Evolutionary conservation across 2,113 vertebrate species (phyloP), one percentile per base, ranked within the genome.

Genomic region (Chloebia gouldiae): DNA sequence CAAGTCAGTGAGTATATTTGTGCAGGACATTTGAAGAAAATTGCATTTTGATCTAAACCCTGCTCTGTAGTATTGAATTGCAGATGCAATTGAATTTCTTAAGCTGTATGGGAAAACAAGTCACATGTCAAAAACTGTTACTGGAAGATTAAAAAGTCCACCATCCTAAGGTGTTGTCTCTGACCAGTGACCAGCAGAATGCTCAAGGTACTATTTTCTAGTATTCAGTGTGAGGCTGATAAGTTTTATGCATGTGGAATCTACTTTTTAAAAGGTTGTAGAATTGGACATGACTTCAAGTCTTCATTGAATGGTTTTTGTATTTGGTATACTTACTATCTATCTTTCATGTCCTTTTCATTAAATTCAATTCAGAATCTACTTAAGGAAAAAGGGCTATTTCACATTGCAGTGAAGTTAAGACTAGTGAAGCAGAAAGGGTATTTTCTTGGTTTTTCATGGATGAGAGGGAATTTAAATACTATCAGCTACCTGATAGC

Each of bases 1-100:
- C 1, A 15, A 69, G 22, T 89, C 39, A 82, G 64, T 82, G 86
- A 92, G 57, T 92, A 90, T 91, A 90, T 91, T 96, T 96, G 79
- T 15, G 20, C 37, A 13, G 60, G 65, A 80, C 73, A 30, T 82
- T 87, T 40, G 42, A 57, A 82, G 81, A 77, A 96, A 88, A 95
- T 95, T 81, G 51, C 54, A 63, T 94, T 94, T 42, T 88, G n/a
- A 50, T 79, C 69, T 87, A 70, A 96, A 87, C 91, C 64, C 13
- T 82, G 49, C 57, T 95, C n/a, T 79, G 69, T 92, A 92, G 51
- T 95, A 78, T 69, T 88, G 91, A 95, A 96, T 90, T 95, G 79
- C 65, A 80, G 50, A 57, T 88, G 24, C 7, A 61, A 15, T 54
- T 94, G 44, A 57, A 50, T 92, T 85, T 84, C 6, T 75, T 50